Evolutionary conservation across 2,113 vertebrate genomes (phyloP).

Genomic region (Ctenodactylus gundi): DNA sequence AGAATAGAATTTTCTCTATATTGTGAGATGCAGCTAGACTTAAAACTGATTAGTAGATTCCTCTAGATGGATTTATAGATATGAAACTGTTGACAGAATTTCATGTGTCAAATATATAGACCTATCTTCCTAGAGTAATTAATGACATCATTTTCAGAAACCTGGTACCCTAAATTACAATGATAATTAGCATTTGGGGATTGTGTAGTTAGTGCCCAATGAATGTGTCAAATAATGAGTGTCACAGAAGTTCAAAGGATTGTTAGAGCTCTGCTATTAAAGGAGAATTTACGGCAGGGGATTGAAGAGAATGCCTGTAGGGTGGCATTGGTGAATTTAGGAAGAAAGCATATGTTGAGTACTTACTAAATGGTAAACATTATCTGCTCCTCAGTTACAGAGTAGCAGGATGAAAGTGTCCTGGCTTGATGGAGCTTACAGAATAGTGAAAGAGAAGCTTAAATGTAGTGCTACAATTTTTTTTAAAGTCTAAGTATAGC

Average conservation of each 20-base stretch:
- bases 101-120: background rate
- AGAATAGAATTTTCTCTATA: background rate
- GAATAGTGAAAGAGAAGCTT: background rate
- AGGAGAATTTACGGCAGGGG: background rate
- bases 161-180: background rate
- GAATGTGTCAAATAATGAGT: background rate
- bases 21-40: background rate
- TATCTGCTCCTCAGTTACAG: background rate
- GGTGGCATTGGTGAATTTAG: no score
- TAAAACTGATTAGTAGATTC: background rate
- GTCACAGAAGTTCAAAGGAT: background rate
- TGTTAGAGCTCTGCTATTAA: background rate
- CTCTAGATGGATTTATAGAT: background rate
- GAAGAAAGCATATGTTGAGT: background rate
- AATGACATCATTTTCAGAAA: background rate
- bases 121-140: background rate
- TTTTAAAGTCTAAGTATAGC: no score
- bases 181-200: background rate
- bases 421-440: background rate
- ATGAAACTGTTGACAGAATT: background rate
- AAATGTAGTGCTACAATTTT: no score
- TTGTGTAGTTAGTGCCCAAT: background rate
- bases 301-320: background rate
- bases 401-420: background rate
- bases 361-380: background rate